phyloP scores from a whole-genome alignment of 2,797 vertebrate species.

The Onychomys leucogaster region DNA sequence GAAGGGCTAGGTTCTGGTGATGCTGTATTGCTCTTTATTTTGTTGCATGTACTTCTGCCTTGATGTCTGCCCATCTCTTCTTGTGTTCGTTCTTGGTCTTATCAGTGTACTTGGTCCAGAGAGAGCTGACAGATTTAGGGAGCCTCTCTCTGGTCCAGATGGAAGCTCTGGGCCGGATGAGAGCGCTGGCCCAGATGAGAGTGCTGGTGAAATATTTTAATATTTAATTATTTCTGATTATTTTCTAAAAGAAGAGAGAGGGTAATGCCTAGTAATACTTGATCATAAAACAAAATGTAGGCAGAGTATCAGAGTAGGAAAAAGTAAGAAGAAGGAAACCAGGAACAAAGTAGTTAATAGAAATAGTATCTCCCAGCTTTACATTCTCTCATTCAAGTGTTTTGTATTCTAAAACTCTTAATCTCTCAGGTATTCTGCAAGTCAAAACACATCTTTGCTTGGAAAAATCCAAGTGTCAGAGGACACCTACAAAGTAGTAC shows the following conservation, averaged over 20 bases:
- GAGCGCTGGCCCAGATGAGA: too few relatives aligned
- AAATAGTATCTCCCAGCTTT: slow-evolving; percentile 52
- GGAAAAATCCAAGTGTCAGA: slow-evolving; percentile 63
- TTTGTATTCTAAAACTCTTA: slow-evolving; percentile 56
- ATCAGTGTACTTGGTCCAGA: too few relatives aligned
- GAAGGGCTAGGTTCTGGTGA: too few relatives aligned
- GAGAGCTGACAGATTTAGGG: too few relatives aligned
- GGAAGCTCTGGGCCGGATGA: too few relatives aligned
- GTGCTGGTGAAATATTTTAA: slow-evolving; percentile 35
- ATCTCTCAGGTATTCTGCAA: slow-evolving; percentile 29
- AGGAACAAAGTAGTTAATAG: slow-evolving; percentile 48
- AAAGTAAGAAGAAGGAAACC: slow-evolving; percentile 46
- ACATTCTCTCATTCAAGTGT: slow-evolving; percentile 51
- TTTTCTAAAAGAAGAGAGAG: slow-evolving; percentile 61
- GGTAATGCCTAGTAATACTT: slow-evolving; percentile 39
- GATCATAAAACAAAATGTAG: slow-evolving; percentile 45
- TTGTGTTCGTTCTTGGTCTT: too few relatives aligned
- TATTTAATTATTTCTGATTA: slow-evolving; percentile 57
- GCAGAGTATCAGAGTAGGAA: slow-evolving; percentile 17
- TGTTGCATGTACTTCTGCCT: too few relatives aligned
- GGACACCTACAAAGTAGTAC: slow-evolving; percentile 1
- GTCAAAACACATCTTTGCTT: slow-evolving; percentile 61
- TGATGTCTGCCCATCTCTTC: too few relatives aligned
- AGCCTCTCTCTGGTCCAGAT: too few relatives aligned
- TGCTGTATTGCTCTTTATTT: too few relatives aligned